These are phyloP conservation scores for Rhadinocentrus ornatus DNA, from an alignment of 2,797 vertebrate genomes.

Conservation along the genomic window DNA sequence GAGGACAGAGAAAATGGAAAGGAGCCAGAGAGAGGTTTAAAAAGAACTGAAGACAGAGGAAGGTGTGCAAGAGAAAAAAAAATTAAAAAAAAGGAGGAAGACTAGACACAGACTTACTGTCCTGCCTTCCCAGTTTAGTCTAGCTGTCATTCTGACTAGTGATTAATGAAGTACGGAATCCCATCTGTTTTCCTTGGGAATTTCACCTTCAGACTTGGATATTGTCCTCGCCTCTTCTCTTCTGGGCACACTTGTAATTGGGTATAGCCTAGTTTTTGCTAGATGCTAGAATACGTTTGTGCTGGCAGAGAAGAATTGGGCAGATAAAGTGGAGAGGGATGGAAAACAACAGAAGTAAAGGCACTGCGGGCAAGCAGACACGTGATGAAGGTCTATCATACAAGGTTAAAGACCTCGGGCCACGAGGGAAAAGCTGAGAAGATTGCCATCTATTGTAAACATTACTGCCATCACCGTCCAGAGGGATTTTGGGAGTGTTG, in stretches of 20 bases:
- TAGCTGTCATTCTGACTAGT: slow-evolving; percentile 53
- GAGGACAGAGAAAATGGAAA: slow-evolving; percentile 19
- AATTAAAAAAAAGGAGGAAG: slow-evolving; percentile 17
- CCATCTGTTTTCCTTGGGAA: slow-evolving; percentile 59
- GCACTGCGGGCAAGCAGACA: slow-evolving; percentile 19
- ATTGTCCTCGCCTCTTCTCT: slow-evolving; percentile 18
- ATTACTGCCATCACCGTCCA: slow-evolving; percentile 17
- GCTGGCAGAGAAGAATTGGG: slow-evolving; percentile 29
- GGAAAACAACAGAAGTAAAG: neutral
- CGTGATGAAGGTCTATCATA: slow-evolving; percentile 42
- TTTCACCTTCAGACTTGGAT: slow-evolving; percentile 44
- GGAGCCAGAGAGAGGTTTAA: slow-evolving; percentile 7
- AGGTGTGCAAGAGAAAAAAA: slow-evolving; percentile 26
- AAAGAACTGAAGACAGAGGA: slow-evolving; percentile 46
- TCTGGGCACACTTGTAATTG: slow-evolving; percentile 22
- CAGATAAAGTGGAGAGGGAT: neutral
- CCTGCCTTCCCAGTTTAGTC: slow-evolving; percentile 62
- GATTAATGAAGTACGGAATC: slow-evolving; percentile 69
- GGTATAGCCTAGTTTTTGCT: slow-evolving; percentile 19
- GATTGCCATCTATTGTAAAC: slow-evolving; percentile 42
- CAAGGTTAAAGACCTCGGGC: slow-evolving; percentile 11
- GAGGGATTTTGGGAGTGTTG: slow-evolving; percentile 14
- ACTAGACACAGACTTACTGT: slow-evolving; percentile 43
- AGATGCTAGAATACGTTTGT: slow-evolving; percentile 7
- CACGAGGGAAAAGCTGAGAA: slow-evolving; percentile 21